phyloP scores from a whole-genome alignment of 2,113 vertebrate species.

The Choloepus hoffmanni region DNA sequence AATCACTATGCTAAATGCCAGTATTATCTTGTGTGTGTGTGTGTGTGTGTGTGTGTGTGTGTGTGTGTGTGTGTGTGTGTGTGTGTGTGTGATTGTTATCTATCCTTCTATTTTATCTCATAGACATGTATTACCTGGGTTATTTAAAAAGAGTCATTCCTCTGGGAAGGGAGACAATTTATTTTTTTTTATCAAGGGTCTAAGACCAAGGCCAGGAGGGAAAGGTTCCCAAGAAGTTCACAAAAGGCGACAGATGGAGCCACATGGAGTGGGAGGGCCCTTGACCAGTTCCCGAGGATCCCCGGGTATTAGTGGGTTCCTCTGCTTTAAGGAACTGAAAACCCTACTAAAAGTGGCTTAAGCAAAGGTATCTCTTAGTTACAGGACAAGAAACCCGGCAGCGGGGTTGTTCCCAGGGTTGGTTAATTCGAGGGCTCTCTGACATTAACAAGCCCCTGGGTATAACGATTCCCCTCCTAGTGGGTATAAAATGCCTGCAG shows the following conservation, averaged over 20 bases:
- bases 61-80: neutral
- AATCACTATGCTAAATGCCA: neutral
- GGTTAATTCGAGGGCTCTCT: neutral
- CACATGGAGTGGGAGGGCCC: neutral
- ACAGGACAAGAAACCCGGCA: neutral
- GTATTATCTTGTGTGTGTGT: neutral
- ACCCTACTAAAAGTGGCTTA: neutral
- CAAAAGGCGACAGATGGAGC: neutral
- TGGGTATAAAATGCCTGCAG: neutral
- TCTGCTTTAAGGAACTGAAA: slow-evolving; percentile 1
- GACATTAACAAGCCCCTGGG: neutral
- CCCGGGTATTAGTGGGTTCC: no score
- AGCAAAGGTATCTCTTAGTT: neutral
- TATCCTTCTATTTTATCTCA: neutral
- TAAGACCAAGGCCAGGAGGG: neutral
- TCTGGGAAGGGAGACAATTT: neutral
- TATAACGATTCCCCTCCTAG: neutral
- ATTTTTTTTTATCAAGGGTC: neutral
- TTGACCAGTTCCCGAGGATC: neutral
- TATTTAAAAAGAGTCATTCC: neutral
- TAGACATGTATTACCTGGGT: neutral
- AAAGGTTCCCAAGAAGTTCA: neutral
- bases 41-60: neutral
- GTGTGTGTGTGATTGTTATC: neutral
- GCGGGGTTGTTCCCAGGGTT: neutral